Base-by-base conservation (phyloP, 2,888 invertebrate genomes). In the Nasonovia ribisnigri region DNA sequence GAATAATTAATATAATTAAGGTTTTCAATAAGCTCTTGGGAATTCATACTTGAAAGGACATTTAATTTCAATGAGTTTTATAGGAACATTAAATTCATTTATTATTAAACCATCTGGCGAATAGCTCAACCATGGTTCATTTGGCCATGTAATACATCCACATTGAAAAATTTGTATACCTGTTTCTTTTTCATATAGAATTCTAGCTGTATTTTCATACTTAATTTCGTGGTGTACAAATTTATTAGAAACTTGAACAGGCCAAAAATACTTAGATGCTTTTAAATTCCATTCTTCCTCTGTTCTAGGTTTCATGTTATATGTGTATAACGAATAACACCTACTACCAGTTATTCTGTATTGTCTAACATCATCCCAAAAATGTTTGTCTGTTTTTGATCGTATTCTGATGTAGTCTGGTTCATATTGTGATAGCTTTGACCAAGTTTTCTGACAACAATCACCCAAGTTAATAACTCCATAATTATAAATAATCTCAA, bases 211-310 rank as follows among this genome's bases (percentile, higher is more conserved):
- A 24, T 54, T 88, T 88, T 88, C 57, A 88, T 88, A 88, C 29
- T 57, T 88, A 26, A 88, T 88, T 26, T 57, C 88, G 16, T 88
- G 88, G 24, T 88, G 88, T 20, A 88, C 5, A 57, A 88, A 89
- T 89, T 89, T 89, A 43, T 89, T 89, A 29, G 89, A 26, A 26
- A 89, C 24, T 89, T 89, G 57, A 89, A 89, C 24, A 13, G 54
- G 89, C 89, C 89, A 89, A 89, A 89, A 89, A 89, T 89, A 89
- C 29, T 89, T 89, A 13, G 36, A 89, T 57, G 89, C 89, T 29
- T 57, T 89, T 43, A 42, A 42, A 89, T 29, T 89, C 89, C 89
- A 89, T 57, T 89, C 89, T 89, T 89, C 42, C 4, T 57, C 57
- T 36, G 89, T 89, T 89, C 89, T 88, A 24, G 16, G 13, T 88